phyloP scores from a whole-genome alignment of 2,797 vertebrate genomes.

The Nannoperca australis region DNA sequence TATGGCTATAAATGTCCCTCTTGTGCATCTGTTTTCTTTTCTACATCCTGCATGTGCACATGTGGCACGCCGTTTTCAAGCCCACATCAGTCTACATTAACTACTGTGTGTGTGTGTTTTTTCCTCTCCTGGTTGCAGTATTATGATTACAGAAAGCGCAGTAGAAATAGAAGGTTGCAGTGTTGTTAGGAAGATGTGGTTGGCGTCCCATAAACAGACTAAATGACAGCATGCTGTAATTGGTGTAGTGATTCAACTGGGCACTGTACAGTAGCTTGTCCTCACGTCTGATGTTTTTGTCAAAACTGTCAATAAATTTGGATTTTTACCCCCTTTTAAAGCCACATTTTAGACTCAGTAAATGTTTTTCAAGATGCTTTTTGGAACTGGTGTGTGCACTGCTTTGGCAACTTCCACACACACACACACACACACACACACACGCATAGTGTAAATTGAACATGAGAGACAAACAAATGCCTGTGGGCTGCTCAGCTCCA shows the following conservation, averaged over 20 bases:
- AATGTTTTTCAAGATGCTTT: background rate
- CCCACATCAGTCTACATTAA: conserved; percentile 32
- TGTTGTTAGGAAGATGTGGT: conserved; percentile 59
- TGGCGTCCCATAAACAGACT: conserved; percentile 57
- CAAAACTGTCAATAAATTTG: background rate
- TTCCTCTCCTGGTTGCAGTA: conserved; percentile 24
- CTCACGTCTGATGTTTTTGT: conserved; percentile 1
- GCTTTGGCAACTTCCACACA: background rate
- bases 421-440: conserved; percentile 8
- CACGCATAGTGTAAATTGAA: conserved; percentile 54
- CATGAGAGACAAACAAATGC: conserved; percentile 63
- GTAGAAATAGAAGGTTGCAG: conserved; percentile 56
- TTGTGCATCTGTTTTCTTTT: conserved; percentile 27
- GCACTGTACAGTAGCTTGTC: background rate
- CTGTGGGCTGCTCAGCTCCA: conserved; percentile 67
- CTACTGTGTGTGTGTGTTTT: conserved; percentile 14
- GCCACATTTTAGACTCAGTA: background rate
- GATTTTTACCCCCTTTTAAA: background rate
- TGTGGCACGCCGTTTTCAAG: conserved; percentile 55
- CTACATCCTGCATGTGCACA: conserved; percentile 47
- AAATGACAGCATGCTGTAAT: conserved; percentile 45
- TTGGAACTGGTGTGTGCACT: background rate
- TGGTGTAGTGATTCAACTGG: conserved; percentile 40
- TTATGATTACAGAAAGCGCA: conserved; percentile 38
- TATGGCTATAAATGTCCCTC: conserved; percentile 7